These are phyloP conservation scores for Cheilosia soror DNA, from an alignment of 2,888 invertebrate species.

Conservation along the genomic window DNA sequence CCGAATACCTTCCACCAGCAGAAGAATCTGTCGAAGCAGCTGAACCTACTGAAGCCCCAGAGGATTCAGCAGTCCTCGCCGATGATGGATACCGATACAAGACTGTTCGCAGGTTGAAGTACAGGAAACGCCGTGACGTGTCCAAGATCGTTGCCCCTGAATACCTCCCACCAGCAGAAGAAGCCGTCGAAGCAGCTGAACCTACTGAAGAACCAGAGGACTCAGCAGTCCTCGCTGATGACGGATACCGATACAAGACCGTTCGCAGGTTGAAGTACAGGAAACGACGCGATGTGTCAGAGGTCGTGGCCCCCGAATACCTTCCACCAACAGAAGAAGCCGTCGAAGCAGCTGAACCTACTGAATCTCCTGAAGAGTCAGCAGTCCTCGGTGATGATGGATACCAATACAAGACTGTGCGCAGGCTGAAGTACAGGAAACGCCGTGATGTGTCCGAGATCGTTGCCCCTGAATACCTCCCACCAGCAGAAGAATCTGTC, in stretches of 20 bases:
- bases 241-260: conserved; percentile 63
- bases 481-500: conserved; percentile 74
- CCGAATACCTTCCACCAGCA: conserved; percentile 47
- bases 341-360: background rate
- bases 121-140: conserved; percentile 43
- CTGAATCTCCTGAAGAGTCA: conserved; percentile 35
- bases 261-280: conserved; percentile 55
- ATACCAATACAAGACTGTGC: conserved; percentile 60
- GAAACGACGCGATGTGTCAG: conserved; percentile 43
- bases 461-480: conserved; percentile 76
- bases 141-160: conserved; percentile 35
- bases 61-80: conserved; percentile 39
- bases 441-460: conserved; percentile 40
- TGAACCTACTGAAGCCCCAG: conserved; percentile 28
- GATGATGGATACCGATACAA: conserved; percentile 54
- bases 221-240: conserved; percentile 34
- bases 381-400: conserved; percentile 49
- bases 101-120: conserved; percentile 45
- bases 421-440: conserved; percentile 52
- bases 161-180: conserved; percentile 28
- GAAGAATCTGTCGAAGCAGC: conserved; percentile 15
- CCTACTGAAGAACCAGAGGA: conserved; percentile 27
- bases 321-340: conserved; percentile 75
- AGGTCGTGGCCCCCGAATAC: conserved; percentile 75
- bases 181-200: conserved; percentile 2